Evolutionary conservation across 1,140 invertebrate species (phyloP).

Genomic region (Vanessa tameamea): DNA sequence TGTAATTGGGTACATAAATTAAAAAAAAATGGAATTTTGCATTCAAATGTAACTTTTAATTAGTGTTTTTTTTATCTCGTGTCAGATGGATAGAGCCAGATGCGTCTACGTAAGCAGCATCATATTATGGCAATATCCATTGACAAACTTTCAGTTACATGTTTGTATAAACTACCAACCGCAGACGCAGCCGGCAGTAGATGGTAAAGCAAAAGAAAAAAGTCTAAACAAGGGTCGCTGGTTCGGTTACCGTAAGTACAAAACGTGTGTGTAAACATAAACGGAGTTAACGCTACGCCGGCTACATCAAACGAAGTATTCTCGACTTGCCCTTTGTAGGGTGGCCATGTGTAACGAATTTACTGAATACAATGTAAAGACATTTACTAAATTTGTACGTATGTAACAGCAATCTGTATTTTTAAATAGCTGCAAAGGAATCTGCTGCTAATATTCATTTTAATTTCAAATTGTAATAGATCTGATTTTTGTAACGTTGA

Average conservation of each 20-base stretch:
- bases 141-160: background rate
- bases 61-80: too few relatives aligned
- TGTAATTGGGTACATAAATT: too few relatives aligned
- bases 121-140: background rate
- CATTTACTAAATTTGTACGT: background rate
- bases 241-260: slow-evolving; percentile 22
- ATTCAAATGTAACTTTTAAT: too few relatives aligned
- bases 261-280: slow-evolving; percentile 42
- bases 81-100: too few relatives aligned
- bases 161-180: background rate
- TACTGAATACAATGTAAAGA: background rate
- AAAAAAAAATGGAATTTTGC: too few relatives aligned
- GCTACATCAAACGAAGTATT: slow-evolving; percentile 52
- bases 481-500: too few relatives aligned
- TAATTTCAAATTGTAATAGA: too few relatives aligned
- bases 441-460: too few relatives aligned
- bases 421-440: too few relatives aligned
- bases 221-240: slow-evolving; percentile 7
- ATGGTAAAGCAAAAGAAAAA: background rate
- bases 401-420: background rate
- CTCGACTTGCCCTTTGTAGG: slow-evolving; percentile 42
- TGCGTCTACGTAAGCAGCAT: too few relatives aligned
- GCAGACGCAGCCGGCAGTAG: background rate
- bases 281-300: slow-evolving; percentile 41
- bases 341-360: slow-evolving; percentile 14